phyloP scores from a whole-genome alignment of 1,140 invertebrate genomes.

The Philaenus spumarius region DNA sequence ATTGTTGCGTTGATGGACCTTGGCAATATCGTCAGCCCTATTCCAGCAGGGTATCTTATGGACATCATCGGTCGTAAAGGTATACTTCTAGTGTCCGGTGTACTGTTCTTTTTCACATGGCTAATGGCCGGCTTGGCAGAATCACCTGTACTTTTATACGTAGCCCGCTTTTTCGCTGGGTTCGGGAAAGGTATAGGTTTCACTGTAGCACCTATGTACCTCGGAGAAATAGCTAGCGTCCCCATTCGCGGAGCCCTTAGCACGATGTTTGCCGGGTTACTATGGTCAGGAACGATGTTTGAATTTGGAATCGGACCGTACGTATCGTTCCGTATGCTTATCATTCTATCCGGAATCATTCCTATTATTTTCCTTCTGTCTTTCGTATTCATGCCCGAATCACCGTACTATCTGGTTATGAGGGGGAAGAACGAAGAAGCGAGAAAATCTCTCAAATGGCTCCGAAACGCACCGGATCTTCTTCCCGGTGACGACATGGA shows the following conservation, averaged over 20 bases:
- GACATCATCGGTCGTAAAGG: slow-evolving; percentile 65
- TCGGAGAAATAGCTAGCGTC: slow-evolving; percentile 63
- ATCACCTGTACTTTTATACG: slow-evolving; percentile 31
- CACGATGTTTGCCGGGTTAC: slow-evolving; percentile 71
- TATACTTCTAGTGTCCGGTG: slow-evolving; percentile 43
- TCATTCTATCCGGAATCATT: slow-evolving; percentile 52
- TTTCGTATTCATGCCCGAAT: slow-evolving; percentile 68
- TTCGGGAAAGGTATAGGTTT: slow-evolving; percentile 65
- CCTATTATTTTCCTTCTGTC: slow-evolving; percentile 53
- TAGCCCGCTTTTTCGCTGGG: slow-evolving; percentile 41
- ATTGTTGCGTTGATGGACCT: slow-evolving; percentile 28
- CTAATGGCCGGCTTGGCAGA: slow-evolving; percentile 4
- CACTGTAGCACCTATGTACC: slow-evolving; percentile 75
- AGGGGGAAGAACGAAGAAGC: slow-evolving; percentile 53
- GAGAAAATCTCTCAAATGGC: slow-evolving; percentile 43
- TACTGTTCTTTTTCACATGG: slow-evolving; percentile 16
- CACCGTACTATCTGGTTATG: slow-evolving; percentile 61
- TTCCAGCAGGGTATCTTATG: slow-evolving; percentile 46
- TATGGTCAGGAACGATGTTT: slow-evolving; percentile 65
- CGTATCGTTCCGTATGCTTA: slow-evolving; percentile 56
- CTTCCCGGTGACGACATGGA: slow-evolving; percentile 42
- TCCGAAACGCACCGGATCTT: slow-evolving; percentile 14
- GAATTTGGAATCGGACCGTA: slow-evolving; percentile 67
- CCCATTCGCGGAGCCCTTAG: slow-evolving; percentile 40
- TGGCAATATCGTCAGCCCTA: slow-evolving; percentile 26